Conservation (phyloP, 2,888 invertebrate species). For the Xestoiulus laeticollis region DNA sequence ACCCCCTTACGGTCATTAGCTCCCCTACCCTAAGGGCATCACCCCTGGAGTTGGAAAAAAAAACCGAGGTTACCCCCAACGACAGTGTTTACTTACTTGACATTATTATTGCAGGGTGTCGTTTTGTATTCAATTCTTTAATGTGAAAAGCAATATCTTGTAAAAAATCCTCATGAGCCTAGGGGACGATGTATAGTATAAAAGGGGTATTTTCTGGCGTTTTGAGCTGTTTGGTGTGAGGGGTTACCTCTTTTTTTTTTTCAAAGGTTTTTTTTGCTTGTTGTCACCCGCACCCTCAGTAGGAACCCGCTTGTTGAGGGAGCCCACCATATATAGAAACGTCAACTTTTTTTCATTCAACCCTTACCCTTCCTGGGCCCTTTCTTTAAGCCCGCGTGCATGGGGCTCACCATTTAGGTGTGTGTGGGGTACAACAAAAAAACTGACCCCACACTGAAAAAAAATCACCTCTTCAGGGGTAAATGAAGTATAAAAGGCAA, state of each 20-base stretch:
- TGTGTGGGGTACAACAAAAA: conserved; percentile 15
- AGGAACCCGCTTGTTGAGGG: conserved; percentile 12
- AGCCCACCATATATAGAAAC: background rate
- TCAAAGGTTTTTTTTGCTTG: background rate
- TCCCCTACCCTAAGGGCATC: conserved; percentile 19
- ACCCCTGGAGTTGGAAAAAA: background rate
- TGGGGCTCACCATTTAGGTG: conserved; percentile 23
- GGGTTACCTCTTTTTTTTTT: background rate
- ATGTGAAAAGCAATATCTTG: conserved; percentile 21
- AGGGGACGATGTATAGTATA: background rate
- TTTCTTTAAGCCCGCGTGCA: background rate
- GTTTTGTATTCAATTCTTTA: conserved; percentile 35
- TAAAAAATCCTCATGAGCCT: conserved; percentile 24
- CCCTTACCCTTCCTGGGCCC: conserved; percentile 1
- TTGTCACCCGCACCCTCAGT: conserved; percentile 20
- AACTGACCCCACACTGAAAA: conserved; percentile 16
- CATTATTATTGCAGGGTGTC: conserved; percentile 39
- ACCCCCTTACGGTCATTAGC: conserved; percentile 35
- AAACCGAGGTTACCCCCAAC: background rate
- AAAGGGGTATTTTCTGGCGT: conserved; percentile 34
- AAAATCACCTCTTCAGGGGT: conserved; percentile 37
- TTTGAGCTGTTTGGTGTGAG: conserved; percentile 39
- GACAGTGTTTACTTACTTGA: conserved; percentile 31
- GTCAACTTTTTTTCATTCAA: conserved; percentile 34
- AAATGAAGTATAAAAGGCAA: conserved; percentile 43